Base-by-base conservation (phyloP, 2,888 invertebrate species). In the Drosophila barbarae region DNA sequence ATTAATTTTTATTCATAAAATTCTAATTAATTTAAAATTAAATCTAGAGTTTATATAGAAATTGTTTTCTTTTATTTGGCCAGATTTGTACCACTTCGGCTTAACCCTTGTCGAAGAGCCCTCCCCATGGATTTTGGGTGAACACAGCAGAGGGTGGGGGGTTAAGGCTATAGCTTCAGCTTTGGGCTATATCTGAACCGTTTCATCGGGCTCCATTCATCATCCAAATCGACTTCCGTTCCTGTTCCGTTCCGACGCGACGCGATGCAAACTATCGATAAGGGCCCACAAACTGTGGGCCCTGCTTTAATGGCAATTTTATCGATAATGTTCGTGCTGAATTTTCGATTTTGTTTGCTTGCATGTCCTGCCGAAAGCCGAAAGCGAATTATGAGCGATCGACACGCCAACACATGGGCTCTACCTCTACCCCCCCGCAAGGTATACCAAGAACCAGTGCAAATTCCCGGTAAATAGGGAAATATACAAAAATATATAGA, bases 251-350 rank as follows among this genome's bases (percentile, higher is more conserved):
- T 50, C 44, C 59, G 66, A 42, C 49, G 32, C 69, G 49, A 39
- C 46, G 68, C 77, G 81, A 81, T 81, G 76, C 60, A 73, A 81
- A 76, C 81, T 85, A 86, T 87, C 84, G 87, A 87, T 87, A 87
- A 87, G 87, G 71, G 63, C 63, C 26, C 10, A 26, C 28, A 9
- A n/a, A 28, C 34, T 32, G 21, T 30, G 69, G 50, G 50, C 51
- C 51, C 42, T 38, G 49, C 74, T 83, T 85, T 87, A 87, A 86
- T 86, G 85, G 82, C 79, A 85, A 86, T 87, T 86, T 86, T 87
- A 87, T 86, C 87, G 87, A 86, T 87, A 86, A 77, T 86, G 86
- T 87, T 86, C 86, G 87, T 86, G 86, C 76, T 83, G 81, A 80
- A 81, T 81, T 81, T 81, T 81, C 81, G 81, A 85, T 84, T 85